Percentiles rank a stretch among this genome's conserved stretches.
Evolutionary conservation across 2,888 invertebrate species (phyloP).

Genomic region (Quadriops clusia): DNA sequence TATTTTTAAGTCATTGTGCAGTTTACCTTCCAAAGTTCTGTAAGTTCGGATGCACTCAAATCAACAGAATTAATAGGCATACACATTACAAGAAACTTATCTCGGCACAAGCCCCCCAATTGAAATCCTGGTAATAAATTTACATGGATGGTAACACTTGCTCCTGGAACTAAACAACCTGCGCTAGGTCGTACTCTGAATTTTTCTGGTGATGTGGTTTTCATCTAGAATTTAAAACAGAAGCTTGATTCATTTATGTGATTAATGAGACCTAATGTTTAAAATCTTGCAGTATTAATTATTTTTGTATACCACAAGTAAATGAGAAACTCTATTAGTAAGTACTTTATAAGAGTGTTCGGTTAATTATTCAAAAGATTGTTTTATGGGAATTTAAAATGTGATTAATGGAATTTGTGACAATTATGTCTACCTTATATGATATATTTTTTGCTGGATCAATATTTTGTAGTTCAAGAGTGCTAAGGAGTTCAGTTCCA

Average conservation of each 20-base stretch:
- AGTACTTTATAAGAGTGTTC: no score
- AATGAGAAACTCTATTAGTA: no score
- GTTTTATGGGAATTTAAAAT: no score
- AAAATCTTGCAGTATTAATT: no score
- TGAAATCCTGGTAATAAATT: slow-evolving; percentile 64
- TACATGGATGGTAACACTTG: slow-evolving; percentile 54
- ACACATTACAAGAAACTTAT: slow-evolving; percentile 83
- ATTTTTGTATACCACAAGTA: no score
- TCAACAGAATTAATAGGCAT: slow-evolving; percentile 50
- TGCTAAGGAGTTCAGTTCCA: slow-evolving; percentile 55
- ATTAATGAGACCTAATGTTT: no score
- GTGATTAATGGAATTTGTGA: no score
- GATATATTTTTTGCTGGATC: slow-evolving; percentile 43
- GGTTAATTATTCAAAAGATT: no score
- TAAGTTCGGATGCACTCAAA: slow-evolving; percentile 47
- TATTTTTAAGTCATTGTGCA: no score
- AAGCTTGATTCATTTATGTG: no score
- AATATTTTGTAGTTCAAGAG: slow-evolving; percentile 57
- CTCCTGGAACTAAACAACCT: slow-evolving; percentile 58
- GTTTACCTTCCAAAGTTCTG: slow-evolving; percentile 62
- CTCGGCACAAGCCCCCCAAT: slow-evolving; percentile 55
- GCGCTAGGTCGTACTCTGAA: slow-evolving; percentile 85
- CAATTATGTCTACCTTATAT: slow-evolving; percentile 64
- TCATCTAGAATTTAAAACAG: slow-evolving; percentile 54
- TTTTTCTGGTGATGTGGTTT: slow-evolving; percentile 92